Conservation (phyloP, 2,797 vertebrate species). For the Salmo trutta region DNA sequence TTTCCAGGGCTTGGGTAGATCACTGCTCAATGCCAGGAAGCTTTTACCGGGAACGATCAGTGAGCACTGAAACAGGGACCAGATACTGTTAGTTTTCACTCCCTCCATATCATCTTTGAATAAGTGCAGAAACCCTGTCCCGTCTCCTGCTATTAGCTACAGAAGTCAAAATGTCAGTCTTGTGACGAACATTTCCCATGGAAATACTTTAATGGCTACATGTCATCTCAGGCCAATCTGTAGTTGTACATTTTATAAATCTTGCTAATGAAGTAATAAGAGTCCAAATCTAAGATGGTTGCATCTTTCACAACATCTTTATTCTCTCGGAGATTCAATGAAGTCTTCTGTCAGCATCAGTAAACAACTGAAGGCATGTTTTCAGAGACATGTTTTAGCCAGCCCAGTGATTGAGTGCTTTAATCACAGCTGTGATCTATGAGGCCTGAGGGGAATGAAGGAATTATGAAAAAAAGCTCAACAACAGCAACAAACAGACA, state of each 20-base stretch:
- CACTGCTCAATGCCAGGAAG: constrained; percentile 61
- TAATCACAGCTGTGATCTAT: constrained; percentile 54
- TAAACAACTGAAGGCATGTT: not conserved
- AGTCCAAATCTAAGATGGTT: not conserved
- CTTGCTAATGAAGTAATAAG: not conserved
- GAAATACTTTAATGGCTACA: not conserved
- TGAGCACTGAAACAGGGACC: constrained; percentile 42
- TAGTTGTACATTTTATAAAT: not conserved
- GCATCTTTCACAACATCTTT: not conserved
- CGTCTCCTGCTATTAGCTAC: too few species aligned
- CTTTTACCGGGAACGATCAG: constrained; percentile 65
- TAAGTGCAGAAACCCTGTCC: too few species aligned
- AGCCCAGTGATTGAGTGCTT: constrained; percentile 22
- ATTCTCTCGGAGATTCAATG: constrained; percentile 28
- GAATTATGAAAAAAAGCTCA: constrained; percentile 36
- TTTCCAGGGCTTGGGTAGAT: constrained; percentile 62
- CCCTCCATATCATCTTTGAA: too few species aligned
- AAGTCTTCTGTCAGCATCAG: constrained; percentile 12
- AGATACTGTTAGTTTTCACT: not conserved
- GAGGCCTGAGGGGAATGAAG: constrained; percentile 59
- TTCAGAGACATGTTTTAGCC: not conserved
- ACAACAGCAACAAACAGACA: constrained; percentile 33
- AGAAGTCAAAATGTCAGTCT: not conserved
- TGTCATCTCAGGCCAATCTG: not conserved
- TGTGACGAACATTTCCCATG: not conserved